These are phyloP conservation scores for Alfaro cultratus DNA, from an alignment of 2,797 vertebrate genomes.

Conservation along the genomic window DNA sequence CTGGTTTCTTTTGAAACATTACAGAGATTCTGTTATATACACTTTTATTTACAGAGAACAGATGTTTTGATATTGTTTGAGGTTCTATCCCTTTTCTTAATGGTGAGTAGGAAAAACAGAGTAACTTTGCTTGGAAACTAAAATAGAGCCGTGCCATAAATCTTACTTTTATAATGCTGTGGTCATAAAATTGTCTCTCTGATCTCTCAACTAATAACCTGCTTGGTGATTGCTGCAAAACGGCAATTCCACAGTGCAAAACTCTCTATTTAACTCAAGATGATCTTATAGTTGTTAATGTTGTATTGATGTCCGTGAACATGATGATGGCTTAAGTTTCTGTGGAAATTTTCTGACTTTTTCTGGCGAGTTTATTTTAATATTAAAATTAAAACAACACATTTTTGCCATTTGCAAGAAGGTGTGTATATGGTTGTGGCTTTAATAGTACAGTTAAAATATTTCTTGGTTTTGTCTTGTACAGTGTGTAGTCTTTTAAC, in stretches of 20 bases:
- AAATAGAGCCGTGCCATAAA: background rate
- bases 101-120: background rate
- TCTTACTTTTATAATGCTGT: background rate
- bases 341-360: background rate
- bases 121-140: background rate
- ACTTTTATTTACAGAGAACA: background rate
- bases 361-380: background rate
- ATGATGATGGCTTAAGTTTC: background rate
- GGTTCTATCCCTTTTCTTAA: background rate
- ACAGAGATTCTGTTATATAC: background rate
- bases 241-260: background rate
- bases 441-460: background rate
- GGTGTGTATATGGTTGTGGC: background rate
- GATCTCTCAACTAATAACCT: background rate
- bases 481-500: conserved; percentile 20
- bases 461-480: background rate
- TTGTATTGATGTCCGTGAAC: background rate
- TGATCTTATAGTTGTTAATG: background rate
- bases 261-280: background rate
- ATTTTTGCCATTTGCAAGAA: background rate
- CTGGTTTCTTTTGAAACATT: background rate
- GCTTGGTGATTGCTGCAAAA: background rate
- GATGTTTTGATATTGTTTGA: background rate
- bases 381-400: background rate
- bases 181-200: background rate